Evolutionary conservation across 2,797 vertebrate species (phyloP).

Genomic region (Tauraco hartlaubi): DNA sequence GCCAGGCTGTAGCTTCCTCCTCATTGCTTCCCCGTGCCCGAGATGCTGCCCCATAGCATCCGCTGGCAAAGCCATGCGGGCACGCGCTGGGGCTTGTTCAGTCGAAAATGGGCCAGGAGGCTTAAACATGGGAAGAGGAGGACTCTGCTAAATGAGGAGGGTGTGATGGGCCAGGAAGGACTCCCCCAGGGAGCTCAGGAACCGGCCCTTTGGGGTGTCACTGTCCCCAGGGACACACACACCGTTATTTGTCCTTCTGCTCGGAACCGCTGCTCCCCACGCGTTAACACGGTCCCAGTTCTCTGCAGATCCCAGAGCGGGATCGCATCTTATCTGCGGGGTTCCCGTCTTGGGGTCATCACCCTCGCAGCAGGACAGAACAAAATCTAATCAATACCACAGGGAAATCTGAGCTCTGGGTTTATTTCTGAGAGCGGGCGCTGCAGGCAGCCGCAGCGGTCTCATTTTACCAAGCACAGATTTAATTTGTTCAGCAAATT

Average conservation of each 20-base stretch:
- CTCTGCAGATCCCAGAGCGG: not conserved
- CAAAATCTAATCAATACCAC: not conserved
- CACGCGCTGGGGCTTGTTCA: not conserved
- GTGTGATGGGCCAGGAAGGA: not conserved
- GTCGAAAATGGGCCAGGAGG: not conserved
- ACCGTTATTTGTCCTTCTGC: not conserved
- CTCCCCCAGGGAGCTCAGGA: not conserved
- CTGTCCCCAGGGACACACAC: not conserved
- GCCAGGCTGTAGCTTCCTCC: not conserved
- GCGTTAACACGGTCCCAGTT: fast-evolving
- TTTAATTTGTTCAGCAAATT: not conserved
- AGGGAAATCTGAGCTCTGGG: fast-evolving
- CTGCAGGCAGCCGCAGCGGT: not conserved
- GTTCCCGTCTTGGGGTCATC: not conserved
- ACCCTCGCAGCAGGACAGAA: not conserved
- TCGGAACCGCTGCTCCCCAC: not conserved
- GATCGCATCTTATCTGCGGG: not conserved
- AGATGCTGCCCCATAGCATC: fast-evolving
- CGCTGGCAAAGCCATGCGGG: fast-evolving
- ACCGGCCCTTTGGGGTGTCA: not conserved
- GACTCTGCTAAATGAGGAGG: not conserved
- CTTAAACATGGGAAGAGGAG: not conserved
- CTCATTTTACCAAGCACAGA: not conserved
- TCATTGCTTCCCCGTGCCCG: not conserved
- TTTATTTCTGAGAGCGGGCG: not conserved